A percentile compares a stretch with the other conserved stretches of the same genome.
phyloP scores from a whole-genome alignment of 2,888 invertebrate genomes.

The Rhagonycha fulva region DNA sequence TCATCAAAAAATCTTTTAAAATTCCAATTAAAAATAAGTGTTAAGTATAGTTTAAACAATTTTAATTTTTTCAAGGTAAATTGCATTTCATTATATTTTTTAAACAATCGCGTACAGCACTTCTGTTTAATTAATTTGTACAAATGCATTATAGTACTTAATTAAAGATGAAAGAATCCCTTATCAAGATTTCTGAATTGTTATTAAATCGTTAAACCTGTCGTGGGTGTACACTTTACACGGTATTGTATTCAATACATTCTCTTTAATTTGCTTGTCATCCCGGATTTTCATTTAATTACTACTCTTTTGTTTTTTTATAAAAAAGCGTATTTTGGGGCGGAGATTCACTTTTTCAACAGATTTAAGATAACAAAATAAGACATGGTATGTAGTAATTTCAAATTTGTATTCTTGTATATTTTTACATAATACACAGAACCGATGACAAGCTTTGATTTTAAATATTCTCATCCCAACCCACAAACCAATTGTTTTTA shows the following conservation, averaged over 20 bases:
- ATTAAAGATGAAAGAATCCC: background rate
- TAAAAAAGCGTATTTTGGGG: background rate
- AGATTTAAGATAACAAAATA: background rate
- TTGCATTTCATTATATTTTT: background rate
- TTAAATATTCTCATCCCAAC: background rate
- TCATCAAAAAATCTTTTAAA: background rate
- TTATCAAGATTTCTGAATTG: background rate
- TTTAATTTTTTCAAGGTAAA: background rate
- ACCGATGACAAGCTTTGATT: background rate
- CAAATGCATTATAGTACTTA: background rate
- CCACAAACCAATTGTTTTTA: background rate
- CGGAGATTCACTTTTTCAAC: background rate
- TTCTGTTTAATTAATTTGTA: background rate
- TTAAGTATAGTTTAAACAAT: background rate
- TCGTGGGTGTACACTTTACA: background rate
- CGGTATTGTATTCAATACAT: background rate
- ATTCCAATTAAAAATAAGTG: background rate
- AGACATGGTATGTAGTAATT: background rate
- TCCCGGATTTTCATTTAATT: background rate
- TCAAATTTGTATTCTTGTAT: background rate
- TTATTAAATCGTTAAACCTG: background rate
- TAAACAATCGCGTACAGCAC: background rate
- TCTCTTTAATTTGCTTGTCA: background rate
- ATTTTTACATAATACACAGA: background rate
- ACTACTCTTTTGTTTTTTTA: background rate